Base-by-base conservation (phyloP, 2,797 vertebrate species). In the Halcyon badia region DNA sequence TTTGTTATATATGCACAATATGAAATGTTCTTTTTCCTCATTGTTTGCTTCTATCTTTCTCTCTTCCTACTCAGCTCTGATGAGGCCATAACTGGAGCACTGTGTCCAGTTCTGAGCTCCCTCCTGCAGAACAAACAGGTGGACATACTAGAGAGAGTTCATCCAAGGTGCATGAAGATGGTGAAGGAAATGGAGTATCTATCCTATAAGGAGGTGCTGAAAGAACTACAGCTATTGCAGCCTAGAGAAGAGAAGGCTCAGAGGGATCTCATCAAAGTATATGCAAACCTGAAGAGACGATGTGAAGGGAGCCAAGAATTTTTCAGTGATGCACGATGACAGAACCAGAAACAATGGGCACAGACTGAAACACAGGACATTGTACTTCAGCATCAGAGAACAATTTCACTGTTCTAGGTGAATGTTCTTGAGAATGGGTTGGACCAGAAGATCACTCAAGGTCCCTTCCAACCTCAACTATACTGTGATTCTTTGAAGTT, bases 231-330 rank as follows among this genome's bases (percentile, higher is more conserved):
- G 62, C 10, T 60, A 19, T 58, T 52, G 42, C n/a, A 51, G 18
- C 17, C 35, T n/a, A 37, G 19, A 61, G 18, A 58, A 64, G 9
- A 56, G 35, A 56, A 78, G 33, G 26, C 6, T 82, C 30, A 33
- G 8, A 9, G 5, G 10, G 3, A 39, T 42, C 21, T 71, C 19
- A n/a, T 17, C 2, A 0, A 37, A 24, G 13, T n/a, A 10, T 71
- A 28, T 41, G 22, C 60, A 30, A 52, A 71, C 9, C 13, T n/a
- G n/a, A 58, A 65, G 6, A 4, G 9, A 51, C 11, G 10, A 6
- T 41, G 6, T 18, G 52, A 70, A 52, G 1, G 3, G 49, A 73
- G 15, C 3, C 44, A 69, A 22, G 21, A 26, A 30, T 21, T 77
- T 72, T 46, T 48, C 46, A 39, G n/a, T 21, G 24, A 14, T 35